Conservation (phyloP, 2,888 invertebrate genomes). For the Pandemis heparana region DNA sequence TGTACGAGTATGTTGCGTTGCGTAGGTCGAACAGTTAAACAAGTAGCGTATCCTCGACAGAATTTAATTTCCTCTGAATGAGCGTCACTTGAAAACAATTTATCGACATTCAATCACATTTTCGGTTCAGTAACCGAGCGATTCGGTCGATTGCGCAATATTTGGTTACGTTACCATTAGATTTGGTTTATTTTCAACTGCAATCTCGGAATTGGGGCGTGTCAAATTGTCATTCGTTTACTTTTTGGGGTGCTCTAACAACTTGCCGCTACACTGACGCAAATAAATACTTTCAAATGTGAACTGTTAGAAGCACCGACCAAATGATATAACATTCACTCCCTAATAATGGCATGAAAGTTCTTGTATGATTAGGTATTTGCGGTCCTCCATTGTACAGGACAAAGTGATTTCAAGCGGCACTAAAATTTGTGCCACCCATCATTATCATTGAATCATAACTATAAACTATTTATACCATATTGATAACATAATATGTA, state of each 20-base stretch:
- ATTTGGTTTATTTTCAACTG: conserved; percentile 58
- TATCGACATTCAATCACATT: conserved; percentile 37
- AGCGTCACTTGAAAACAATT: conserved; percentile 26
- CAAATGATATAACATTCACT: conserved; percentile 27
- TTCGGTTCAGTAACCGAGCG: conserved; percentile 36
- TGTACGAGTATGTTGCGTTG: too few species aligned
- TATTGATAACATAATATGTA: too few species aligned
- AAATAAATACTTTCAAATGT: conserved; percentile 52
- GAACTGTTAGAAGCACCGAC: conserved; percentile 42
- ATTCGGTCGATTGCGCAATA: conserved; percentile 54
- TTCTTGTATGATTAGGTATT: background rate
- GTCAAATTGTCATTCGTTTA: conserved; percentile 58
- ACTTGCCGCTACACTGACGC: conserved; percentile 28
- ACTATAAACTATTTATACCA: too few species aligned
- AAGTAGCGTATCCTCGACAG: background rate
- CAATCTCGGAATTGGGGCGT: conserved; percentile 69
- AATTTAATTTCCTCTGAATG: background rate
- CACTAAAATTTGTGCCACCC: background rate
- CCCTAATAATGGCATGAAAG: conserved; percentile 24
- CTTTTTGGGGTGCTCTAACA: conserved; percentile 50
- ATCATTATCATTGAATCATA: too few species aligned
- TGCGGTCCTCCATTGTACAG: background rate
- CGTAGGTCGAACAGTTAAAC: too few species aligned
- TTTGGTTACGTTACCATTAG: conserved; percentile 59
- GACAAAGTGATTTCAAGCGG: background rate